Evolutionary conservation across 2,888 invertebrate species (phyloP).

Genomic region (Lasioglossum zephyrum): DNA sequence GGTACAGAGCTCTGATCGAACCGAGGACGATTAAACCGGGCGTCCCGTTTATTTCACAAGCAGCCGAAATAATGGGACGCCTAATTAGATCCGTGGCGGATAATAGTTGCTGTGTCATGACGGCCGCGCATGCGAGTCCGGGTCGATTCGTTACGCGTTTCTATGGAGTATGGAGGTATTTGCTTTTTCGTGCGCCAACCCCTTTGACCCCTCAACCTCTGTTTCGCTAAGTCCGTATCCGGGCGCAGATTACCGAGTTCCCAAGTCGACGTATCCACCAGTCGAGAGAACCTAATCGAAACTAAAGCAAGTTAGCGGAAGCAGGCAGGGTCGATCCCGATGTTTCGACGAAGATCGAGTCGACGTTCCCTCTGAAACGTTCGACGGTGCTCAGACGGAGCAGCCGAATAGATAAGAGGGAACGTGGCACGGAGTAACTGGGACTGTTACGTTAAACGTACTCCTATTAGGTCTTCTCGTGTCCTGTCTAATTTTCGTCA

Average conservation of each 20-base stretch:
- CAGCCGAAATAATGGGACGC: conserved; percentile 35
- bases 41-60: conserved; percentile 21
- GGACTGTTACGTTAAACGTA: neutral
- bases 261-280: conserved; percentile 49
- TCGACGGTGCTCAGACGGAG: conserved; percentile 29
- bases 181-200: conserved; percentile 34
- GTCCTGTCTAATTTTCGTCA: neutral
- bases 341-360: conserved; percentile 37
- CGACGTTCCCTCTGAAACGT: conserved; percentile 23
- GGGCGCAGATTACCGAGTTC: conserved; percentile 56
- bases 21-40: conserved; percentile 13
- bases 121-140: neutral
- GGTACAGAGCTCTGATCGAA: neutral
- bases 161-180: conserved; percentile 21
- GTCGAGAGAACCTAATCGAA: conserved; percentile 50
- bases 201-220: conserved; percentile 40
- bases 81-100: conserved; percentile 44
- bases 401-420: conserved; percentile 19
- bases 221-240: conserved; percentile 55
- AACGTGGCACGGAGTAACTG: neutral
- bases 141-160: conserved; percentile 42
- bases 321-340: conserved; percentile 44
- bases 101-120: conserved; percentile 56
- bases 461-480: neutral
- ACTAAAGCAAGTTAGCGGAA: conserved; percentile 38